These are phyloP conservation scores for Harpalus rubripes DNA, from an alignment of 2,888 invertebrate species.

Conservation along the genomic window DNA sequence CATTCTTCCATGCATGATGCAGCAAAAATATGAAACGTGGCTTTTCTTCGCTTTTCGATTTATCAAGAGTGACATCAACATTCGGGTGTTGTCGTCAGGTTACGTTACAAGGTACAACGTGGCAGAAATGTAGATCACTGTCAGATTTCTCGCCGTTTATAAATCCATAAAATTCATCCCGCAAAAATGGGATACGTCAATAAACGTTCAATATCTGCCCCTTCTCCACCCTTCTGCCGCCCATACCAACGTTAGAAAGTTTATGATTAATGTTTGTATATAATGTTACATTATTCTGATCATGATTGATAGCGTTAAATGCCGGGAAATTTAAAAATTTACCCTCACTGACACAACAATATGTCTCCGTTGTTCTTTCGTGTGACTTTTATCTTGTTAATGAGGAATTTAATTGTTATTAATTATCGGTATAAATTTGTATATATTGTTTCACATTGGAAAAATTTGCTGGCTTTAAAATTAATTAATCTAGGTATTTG, in stretches of 20 bases:
- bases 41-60: slow-evolving; percentile 18
- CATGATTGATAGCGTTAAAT: slow-evolving; percentile 63
- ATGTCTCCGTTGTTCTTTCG: slow-evolving; percentile 53
- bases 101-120: slow-evolving; percentile 31
- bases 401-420: slow-evolving; percentile 48
- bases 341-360: slow-evolving; percentile 47
- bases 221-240: neutral
- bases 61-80: slow-evolving; percentile 43
- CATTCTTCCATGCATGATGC: neutral
- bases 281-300: slow-evolving; percentile 65
- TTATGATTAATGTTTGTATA: slow-evolving; percentile 66
- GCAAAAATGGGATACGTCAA: slow-evolving; percentile 56
- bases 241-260: slow-evolving; percentile 57
- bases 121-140: slow-evolving; percentile 52
- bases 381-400: slow-evolving; percentile 44
- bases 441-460: slow-evolving; percentile 4
- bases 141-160: slow-evolving; percentile 55
- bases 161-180: slow-evolving; percentile 63
- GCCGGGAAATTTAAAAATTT: slow-evolving; percentile 64
- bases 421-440: slow-evolving; percentile 27
- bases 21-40: neutral
- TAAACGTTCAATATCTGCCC: slow-evolving; percentile 32
- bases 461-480: slow-evolving; percentile 11
- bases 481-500: slow-evolving; percentile 13
- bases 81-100: slow-evolving; percentile 22